Conservation (phyloP, 2,113 vertebrate species). For the Gracilinanus agilis region DNA sequence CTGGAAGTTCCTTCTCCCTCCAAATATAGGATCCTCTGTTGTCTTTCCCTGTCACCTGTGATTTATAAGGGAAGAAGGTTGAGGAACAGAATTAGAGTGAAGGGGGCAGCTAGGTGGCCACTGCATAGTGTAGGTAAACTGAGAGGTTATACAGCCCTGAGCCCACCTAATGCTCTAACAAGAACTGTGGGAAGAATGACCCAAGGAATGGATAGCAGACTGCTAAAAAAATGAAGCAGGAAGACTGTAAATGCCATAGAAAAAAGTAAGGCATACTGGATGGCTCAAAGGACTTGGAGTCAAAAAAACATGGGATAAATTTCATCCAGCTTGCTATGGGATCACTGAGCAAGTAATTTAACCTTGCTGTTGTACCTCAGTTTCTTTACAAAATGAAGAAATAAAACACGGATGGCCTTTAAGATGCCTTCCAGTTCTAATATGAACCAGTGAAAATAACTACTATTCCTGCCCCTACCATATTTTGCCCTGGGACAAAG, state of each 20-base stretch:
- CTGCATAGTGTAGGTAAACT: not conserved
- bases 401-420: not conserved
- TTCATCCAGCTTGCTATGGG: too few species aligned
- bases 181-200: not conserved
- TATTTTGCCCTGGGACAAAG: not conserved
- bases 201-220: not conserved
- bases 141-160: not conserved
- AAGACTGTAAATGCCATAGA: not conserved
- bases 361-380: too few species aligned
- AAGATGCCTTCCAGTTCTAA: not conserved
- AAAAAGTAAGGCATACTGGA: not conserved
- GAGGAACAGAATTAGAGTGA: not conserved
- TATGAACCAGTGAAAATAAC: not conserved
- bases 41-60: not conserved
- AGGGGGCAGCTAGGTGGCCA: too few species aligned
- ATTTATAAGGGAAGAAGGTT: not conserved
- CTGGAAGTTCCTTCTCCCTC: not conserved
- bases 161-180: not conserved
- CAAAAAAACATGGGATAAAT: not conserved
- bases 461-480: not conserved
- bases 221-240: not conserved
- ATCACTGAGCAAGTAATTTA: too few species aligned
- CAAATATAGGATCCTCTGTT: not conserved
- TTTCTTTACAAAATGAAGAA: too few species aligned
- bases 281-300: not conserved